Evolutionary conservation across 1,140 invertebrate species (phyloP), one percentile per base, ranked within the genome.

Genomic region (Luehdorfia chinensis): DNA sequence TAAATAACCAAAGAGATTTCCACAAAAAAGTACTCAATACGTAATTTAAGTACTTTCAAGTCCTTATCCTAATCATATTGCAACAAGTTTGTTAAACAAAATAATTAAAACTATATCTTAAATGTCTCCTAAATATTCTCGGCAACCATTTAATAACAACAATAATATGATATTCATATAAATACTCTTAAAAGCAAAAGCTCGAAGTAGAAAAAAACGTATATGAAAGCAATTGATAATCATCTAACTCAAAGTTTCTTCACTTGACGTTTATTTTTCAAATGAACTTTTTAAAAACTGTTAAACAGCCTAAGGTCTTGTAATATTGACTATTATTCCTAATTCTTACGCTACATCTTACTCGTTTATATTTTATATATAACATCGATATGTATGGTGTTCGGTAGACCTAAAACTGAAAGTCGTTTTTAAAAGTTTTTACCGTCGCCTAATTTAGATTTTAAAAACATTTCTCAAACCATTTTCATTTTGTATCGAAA

Each of bases 331-430:
- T 83, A 85, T 78, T 76, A 81, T 50, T 48, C 50, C 76, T 85
- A 85, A 69, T n/a, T 53, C 64, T 75, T 74, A 69, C 21, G 45
- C 44, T 37, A 66, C 69, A 63, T 54, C 69, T 79, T 78, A 80
- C 43, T 47, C 30, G 27, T 55, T 65, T 59, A 61, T 65, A 55
- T 27, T 41, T 71, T 69, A 72, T 77, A 77, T 75, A 73, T 75
- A 85, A 83, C 76, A 83, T 79, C 80, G 80, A 85, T 85, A 85
- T 85, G 80, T 85, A 85, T 85, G 73, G 66, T 64, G 65, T 75
- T 75, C 64, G 75, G 70, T 79, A 75, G 66, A 68, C 57, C 71
- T 80, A 75, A 66, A 75, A 77, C 66, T 75, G 61, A 67, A 69
- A 47, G 55, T 51, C 18, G 18, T 39, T 32, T 19, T 28, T 50